Percentiles rank a stretch among this genome's conserved stretches.
These are phyloP conservation scores for Lithophane socia DNA, from an alignment of 2,888 invertebrate genomes.

Conservation along the genomic window DNA sequence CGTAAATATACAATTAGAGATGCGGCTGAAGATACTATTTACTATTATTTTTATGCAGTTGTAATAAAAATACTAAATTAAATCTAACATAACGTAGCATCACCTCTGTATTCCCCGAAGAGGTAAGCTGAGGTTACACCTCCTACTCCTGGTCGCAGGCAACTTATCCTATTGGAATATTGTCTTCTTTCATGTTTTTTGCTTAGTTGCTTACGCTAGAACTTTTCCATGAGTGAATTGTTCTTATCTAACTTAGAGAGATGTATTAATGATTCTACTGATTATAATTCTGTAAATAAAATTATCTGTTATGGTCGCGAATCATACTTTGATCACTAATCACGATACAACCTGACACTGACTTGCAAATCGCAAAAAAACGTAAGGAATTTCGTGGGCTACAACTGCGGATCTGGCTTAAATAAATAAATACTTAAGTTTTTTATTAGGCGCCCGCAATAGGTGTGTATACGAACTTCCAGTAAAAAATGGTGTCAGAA, in stretches of 20 bases:
- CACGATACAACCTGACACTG: too few relatives aligned
- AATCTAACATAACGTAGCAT: not conserved
- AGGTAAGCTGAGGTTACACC: not conserved
- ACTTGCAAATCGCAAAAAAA: too few relatives aligned
- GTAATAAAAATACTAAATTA: not conserved
- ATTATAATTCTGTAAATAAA: too few relatives aligned
- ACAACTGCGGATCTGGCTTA: too few relatives aligned
- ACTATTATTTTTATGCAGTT: not conserved
- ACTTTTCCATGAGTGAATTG: too few relatives aligned
- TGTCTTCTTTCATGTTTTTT: not conserved
- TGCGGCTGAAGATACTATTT: not conserved
- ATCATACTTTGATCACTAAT: too few relatives aligned
- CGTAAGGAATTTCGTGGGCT: too few relatives aligned
- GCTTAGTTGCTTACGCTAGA: not conserved
- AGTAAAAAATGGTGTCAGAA: not conserved
- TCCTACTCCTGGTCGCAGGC: not conserved
- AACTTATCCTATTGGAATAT: not conserved
- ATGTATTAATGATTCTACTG: too few relatives aligned
- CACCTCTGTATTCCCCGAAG: not conserved
- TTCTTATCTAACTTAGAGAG: too few relatives aligned
- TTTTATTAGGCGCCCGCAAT: not conserved
- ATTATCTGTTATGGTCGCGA: too few relatives aligned
- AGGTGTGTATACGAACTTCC: not conserved
- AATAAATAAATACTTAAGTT: not conserved
- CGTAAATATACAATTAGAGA: not conserved